Base-by-base conservation (phyloP, 2,797 vertebrate genomes). In the Mastacembelus armatus region DNA sequence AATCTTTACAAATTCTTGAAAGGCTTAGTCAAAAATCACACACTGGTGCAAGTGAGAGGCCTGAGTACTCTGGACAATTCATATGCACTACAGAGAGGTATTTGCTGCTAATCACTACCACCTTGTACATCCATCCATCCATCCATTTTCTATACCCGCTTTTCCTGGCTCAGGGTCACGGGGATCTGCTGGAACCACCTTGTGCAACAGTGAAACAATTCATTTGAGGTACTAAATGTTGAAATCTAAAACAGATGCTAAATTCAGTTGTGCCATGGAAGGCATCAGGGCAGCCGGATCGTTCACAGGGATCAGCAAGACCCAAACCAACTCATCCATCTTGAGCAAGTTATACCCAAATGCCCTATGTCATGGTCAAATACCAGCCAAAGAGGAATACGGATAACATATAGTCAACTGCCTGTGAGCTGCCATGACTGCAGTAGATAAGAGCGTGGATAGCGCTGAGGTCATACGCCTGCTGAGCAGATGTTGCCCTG, bases 401-500 rank as follows among this genome's bases (percentile, higher is more conserved):
- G 36, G 83, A 66, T 84, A 86, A 79, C 70, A 49, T 50, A 21
- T 56, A 60, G 66, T 63, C 72, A 74, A 71, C 45, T 44, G 78
- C 55, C 61, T 81, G 71, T 60, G 74, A 77, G 77, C 69, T 33
- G 65, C 78, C 83, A 74, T 80, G 65, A 71, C 75, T 68, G 77
- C 54, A 77, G 71, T 66, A 66, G 66, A 69, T 74, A 77, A 59
- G 67, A 74, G 71, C 7, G 43, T 29, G 74, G 76, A 74, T 55
- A 2, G 42, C 27, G 4, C 67, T 84, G 83, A 88, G 83, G 81
- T 83, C 86, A 85, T 70, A 38, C 27, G 64, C 76, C 89, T 90
- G 87, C 67, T n/a, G 59, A 78, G 74, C 91, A 92, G 90, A 91
- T 90, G 89, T 85, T 84, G 72, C 66, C 76, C 74, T 16, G 35